Evolutionary conservation across 2,113 vertebrate genomes (phyloP).

Genomic region (Herpailurus yagouaroundi): DNA sequence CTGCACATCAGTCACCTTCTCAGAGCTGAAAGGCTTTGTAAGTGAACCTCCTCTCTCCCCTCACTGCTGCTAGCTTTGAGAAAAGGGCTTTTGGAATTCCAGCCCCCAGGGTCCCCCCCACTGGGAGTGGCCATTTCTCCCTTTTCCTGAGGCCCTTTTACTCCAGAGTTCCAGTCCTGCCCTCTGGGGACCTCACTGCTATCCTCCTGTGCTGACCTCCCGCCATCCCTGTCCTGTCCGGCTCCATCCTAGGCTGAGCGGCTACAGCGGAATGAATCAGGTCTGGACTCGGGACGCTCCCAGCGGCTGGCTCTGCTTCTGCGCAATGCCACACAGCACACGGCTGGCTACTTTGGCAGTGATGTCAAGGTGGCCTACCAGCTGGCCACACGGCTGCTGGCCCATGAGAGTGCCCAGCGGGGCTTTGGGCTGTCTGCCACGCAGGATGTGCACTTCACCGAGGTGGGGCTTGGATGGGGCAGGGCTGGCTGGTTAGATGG

Average conservation of each 20-base stretch:
- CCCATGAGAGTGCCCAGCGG: conserved; percentile 91
- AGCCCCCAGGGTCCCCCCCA: not conserved
- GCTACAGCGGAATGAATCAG: conserved; percentile 87
- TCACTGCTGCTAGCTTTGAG: not conserved
- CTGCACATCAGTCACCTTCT: conserved; percentile 93
- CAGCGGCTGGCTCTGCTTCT: conserved; percentile 88
- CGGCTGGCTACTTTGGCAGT: conserved; percentile 90
- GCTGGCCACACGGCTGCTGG: conserved; percentile 90
- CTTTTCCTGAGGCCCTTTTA: not conserved
- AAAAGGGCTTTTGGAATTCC: not conserved
- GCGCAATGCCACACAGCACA: conserved; percentile 90
- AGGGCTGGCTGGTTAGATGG: not conserved
- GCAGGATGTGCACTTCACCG: conserved; percentile 95
- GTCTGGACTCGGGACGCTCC: conserved; percentile 87
- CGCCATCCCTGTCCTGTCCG: not conserved
- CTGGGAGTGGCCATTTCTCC: too few species aligned
- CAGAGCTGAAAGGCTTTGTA: conserved; percentile 91
- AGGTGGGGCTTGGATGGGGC: conserved; percentile 85
- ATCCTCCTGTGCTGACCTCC: not conserved
- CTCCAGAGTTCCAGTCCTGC: not conserved
- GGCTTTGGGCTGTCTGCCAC: conserved; percentile 95
- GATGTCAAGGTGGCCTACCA: conserved; percentile 93
- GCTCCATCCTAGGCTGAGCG: conserved; percentile 86
- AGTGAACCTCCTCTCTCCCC: conserved; percentile 65
- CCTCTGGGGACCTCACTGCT: not conserved